Conservation (phyloP, 2,888 invertebrate species). For the Cremastobaeus sp. region DNA sequence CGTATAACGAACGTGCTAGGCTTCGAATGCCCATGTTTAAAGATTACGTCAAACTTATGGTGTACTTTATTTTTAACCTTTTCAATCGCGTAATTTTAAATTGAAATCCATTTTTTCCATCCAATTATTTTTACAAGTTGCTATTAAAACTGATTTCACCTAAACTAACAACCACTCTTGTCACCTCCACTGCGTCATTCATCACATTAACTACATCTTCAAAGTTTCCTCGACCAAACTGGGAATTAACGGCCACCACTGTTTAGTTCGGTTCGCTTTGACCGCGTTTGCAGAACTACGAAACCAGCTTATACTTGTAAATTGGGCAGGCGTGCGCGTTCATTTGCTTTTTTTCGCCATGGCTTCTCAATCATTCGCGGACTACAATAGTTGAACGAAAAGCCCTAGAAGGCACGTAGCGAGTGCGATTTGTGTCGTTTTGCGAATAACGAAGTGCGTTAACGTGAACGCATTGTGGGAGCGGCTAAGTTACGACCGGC, state of each 20-base stretch:
- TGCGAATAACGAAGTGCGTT: constrained; percentile 72
- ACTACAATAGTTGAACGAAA: constrained; percentile 50
- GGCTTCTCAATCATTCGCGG: constrained; percentile 27
- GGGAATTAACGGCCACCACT: constrained; percentile 24
- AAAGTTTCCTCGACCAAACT: constrained; percentile 31
- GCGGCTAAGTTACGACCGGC: constrained; percentile 71
- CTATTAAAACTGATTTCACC: neutral
- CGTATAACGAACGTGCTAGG: too few relatives aligned
- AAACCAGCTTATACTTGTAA: constrained; percentile 46
- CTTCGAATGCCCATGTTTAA: too few relatives aligned
- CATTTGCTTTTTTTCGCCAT: constrained; percentile 26
- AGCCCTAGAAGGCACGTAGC: constrained; percentile 62
- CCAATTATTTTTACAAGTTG: too few relatives aligned
- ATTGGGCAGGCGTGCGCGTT: constrained; percentile 13
- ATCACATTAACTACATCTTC: constrained; percentile 32
- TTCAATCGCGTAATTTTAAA: too few relatives aligned
- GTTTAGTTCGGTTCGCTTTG: constrained; percentile 35
- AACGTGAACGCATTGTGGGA: constrained; percentile 73
- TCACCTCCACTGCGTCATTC: constrained; percentile 29
- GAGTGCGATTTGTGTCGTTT: constrained; percentile 63
- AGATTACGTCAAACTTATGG: too few relatives aligned
- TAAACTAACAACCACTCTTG: constrained; percentile 39
- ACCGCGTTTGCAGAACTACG: constrained; percentile 14
- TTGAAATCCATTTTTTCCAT: too few relatives aligned
- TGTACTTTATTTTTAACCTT: too few relatives aligned